Conservation (phyloP, 2,888 invertebrate species). For the Cryptocephalus primarius region DNA sequence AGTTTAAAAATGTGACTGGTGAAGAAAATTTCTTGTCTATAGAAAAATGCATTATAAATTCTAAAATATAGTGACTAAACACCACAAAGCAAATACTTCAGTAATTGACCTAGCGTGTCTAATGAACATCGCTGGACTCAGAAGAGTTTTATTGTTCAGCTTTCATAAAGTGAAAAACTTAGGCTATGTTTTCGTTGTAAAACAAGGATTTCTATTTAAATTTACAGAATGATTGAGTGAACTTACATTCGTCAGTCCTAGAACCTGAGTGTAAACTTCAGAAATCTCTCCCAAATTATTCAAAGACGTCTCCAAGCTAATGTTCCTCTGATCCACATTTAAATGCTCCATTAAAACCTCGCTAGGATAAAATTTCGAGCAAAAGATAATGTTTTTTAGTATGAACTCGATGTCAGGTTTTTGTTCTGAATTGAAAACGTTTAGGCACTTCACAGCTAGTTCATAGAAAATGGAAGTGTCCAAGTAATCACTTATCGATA, state of each 20-base stretch:
- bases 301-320: constrained; percentile 35
- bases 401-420: constrained; percentile 45
- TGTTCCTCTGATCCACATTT: constrained; percentile 39
- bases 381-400: constrained; percentile 50
- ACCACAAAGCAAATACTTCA: no score
- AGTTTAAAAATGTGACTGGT: no score
- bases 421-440: constrained; percentile 48
- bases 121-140: no score
- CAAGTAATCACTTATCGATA: constrained; percentile 27
- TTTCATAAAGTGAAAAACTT: no score
- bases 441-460: constrained; percentile 49
- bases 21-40: neutral
- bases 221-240: neutral
- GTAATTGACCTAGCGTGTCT: no score
- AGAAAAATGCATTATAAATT: no score
- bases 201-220: no score
- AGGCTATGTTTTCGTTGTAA: no score
- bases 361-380: constrained; percentile 47
- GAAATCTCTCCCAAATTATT: constrained; percentile 28
- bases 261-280: constrained; percentile 28
- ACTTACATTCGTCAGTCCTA: constrained; percentile 28
- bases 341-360: constrained; percentile 46
- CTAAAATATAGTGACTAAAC: no score
- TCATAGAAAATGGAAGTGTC: constrained; percentile 44
- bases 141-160: no score